Evolutionary conservation across 2,888 invertebrate species (phyloP), one percentile per base, ranked within the genome.

Genomic region (Campoplex capitator): DNA sequence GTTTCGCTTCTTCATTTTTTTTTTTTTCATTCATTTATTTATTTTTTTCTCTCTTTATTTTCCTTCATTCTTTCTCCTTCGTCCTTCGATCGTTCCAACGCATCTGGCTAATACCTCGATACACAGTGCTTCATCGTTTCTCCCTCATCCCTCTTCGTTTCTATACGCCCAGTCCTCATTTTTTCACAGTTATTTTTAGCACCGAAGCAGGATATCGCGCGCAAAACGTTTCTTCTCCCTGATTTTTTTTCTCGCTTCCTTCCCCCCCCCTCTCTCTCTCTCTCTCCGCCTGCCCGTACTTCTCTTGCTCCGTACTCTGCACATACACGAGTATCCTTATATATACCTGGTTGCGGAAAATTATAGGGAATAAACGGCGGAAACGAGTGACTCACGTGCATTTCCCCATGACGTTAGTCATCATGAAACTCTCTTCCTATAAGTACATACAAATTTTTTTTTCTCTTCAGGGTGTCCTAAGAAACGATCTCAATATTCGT

Each of bases 311-410:
- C 62, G 71, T 42, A 73, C 58, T 56, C 16, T n/a, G 8, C 45
- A 11, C 23, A 13, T 70, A n/a, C n/a, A 35, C 9, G 9, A 13
- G 6, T n/a, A n/a, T 51, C 13, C 35, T 48, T 16, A 35, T 71
- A 71, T 74, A 78, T 74, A 78, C 74, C 54, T 54, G 85, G 78
- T 75, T 85, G 79, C 77, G 87, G 82, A 83, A 87, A 85, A 87
- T 87, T 87, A 87, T 82, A 82, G 82, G 78, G 84, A 70, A 45
- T 82, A 82, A 82, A 87, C 87, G 75, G 75, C 87, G 87, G 87
- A 87, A 82, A 79, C 79, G 68, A 81, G 86, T 84, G 84, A 85
- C 70, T 87, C 87, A 87, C 87, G 82, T 84, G 82, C 74, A 82
- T 71, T 85, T 85, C 85, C 87, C 82, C 85, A 82, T 75, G 82